These are phyloP conservation scores for Larimichthys crocea DNA, from an alignment of 2,113 vertebrate genomes.

Conservation along the genomic window DNA sequence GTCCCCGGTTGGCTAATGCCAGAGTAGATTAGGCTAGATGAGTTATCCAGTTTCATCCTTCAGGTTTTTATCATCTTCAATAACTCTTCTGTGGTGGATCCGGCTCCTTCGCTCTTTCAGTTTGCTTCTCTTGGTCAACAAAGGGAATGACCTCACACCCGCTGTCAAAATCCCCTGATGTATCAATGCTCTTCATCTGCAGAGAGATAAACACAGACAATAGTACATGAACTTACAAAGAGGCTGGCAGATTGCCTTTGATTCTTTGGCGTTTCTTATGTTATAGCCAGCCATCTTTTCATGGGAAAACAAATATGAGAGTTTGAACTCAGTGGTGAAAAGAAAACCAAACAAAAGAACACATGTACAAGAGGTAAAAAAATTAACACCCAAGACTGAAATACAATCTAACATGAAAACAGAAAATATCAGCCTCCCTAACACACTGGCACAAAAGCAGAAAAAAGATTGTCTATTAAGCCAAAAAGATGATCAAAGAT, in stretches of 20 bases:
- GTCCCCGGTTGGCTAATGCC: not conserved
- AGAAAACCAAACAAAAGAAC: not conserved
- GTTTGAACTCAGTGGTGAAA: not conserved
- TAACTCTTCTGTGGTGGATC: not conserved
- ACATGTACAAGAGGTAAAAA: not conserved
- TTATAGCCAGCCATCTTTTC: not conserved
- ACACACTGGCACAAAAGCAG: not conserved
- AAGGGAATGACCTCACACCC: slow-evolving; percentile 85
- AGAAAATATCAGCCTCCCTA: not conserved
- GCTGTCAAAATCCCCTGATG: slow-evolving; percentile 89
- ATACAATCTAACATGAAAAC: not conserved
- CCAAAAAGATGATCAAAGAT: not conserved
- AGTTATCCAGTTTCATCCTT: slow-evolving; percentile 1
- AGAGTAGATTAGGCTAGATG: not conserved
- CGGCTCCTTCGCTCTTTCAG: not conserved
- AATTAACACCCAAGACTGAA: not conserved
- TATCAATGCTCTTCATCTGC: slow-evolving; percentile 89
- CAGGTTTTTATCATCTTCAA: not conserved
- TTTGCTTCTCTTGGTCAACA: slow-evolving; percentile 84
- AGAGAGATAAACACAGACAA: slow-evolving; percentile 11
- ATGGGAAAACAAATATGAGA: not conserved
- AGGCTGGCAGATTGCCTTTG: not conserved
- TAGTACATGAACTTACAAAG: not conserved
- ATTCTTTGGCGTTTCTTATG: not conserved
- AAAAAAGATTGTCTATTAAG: not conserved